Conservation (phyloP, 1,140 invertebrate genomes). For the Zaprionus davidi region DNA sequence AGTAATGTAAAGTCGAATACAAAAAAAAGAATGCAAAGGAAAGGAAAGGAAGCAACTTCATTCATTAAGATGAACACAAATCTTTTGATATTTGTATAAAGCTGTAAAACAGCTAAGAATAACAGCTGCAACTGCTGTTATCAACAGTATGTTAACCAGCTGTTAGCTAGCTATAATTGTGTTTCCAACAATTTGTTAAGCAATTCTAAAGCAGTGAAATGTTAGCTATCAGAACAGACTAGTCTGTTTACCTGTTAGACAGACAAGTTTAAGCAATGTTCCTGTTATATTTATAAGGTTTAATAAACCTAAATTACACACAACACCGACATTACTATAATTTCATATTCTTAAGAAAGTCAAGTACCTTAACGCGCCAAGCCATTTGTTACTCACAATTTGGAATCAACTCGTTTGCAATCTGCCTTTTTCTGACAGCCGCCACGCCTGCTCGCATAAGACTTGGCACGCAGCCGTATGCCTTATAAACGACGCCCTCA, state of each 20-base stretch:
- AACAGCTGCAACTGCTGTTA: too few species aligned
- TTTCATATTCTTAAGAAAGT: neutral
- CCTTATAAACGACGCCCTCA: constrained; percentile 30
- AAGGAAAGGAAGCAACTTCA: too few species aligned
- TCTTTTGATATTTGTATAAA: too few species aligned
- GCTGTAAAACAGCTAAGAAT: too few species aligned
- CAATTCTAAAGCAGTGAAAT: neutral
- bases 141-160: neutral
- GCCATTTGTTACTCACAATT: constrained; percentile 1
- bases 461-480: constrained; percentile 17
- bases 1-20: too few species aligned
- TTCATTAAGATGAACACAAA: too few species aligned
- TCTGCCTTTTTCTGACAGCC: constrained; percentile 29
- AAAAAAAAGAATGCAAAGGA: too few species aligned
- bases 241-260: neutral
- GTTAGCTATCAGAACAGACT: neutral
- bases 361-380: neutral
- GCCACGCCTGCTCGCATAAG: constrained; percentile 31
- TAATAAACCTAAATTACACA: neutral
- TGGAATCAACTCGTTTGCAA: constrained; percentile 1
- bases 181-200: neutral
- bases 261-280: too few species aligned
- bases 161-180: neutral
- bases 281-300: neutral
- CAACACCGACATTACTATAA: neutral